Evolutionary conservation across 2,113 vertebrate genomes (phyloP), one percentile per base, ranked within the genome.

Genomic region (Melospiza georgiana): DNA sequence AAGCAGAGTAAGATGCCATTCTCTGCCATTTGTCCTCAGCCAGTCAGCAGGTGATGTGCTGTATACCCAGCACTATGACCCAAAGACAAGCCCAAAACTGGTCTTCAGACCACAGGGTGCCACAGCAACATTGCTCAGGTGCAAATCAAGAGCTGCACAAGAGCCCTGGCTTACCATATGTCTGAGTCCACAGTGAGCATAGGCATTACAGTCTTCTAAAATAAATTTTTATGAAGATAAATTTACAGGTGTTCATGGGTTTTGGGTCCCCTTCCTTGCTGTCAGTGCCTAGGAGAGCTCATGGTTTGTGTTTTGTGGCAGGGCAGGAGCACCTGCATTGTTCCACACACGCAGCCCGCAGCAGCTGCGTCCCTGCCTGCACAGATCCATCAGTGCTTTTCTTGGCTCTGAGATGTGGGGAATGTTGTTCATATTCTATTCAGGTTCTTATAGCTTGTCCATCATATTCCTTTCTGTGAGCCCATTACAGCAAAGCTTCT

Each of bases 381-480:
- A 1, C 57, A 79, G 48, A 79, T 73, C 59, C 59, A 61, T 58
- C 43, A 5, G 15, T 33, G 17, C 55, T 84, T 85, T 90, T 63
- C 48, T 59, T 86, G 67, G 59, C 59, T 67, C 35, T 1, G 6
- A 59, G 71, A 59, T 16, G 21, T 28, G 30, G 27, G 25, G 43
- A 85, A 79, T 23, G 51, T 17, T 89, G 63, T 78, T 91, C 30
- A 22, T 58, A 83, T 83, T 90, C 84, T 90, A 6, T 76, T 87
- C 55, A 77, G 63, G 72, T 85, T 84, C 83, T 67, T 66, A 15
- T 24, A 90, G 76, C 49, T 72, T 65, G 68, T 80, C 75, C 79
- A 65, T 96, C 75, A 90, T 5, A 3, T 20, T 74, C 22, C 65
- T 65, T 83, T 89, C 52, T 83, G 51, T 31, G 22, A 95, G 44